A percentile compares a stretch with the other conserved stretches of the same genome.
Evolutionary conservation across 2,797 vertebrate species (phyloP).

Genomic region (Lepilemur septentrionalis): DNA sequence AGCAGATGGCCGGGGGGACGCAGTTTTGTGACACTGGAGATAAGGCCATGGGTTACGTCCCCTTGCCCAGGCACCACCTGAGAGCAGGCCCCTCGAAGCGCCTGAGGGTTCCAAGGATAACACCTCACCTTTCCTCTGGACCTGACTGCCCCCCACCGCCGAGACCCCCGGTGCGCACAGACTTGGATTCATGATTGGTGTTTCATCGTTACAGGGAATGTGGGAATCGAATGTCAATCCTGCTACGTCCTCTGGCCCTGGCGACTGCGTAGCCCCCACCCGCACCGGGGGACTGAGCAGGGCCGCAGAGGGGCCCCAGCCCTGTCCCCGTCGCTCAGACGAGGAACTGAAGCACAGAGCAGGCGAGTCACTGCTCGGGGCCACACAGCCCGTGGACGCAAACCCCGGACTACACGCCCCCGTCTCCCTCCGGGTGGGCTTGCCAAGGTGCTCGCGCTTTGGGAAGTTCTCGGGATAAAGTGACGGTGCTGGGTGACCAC

Average conservation of each 20-base stretch:
- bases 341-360: background rate
- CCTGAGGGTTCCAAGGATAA: too few relatives aligned
- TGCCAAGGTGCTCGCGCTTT: too few relatives aligned
- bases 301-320: accelerated
- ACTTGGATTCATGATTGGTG: background rate
- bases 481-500: background rate
- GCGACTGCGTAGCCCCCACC: accelerated
- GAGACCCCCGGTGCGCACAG: accelerated
- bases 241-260: background rate
- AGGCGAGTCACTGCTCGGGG: background rate
- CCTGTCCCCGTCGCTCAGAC: too few relatives aligned
- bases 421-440: accelerated
- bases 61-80: accelerated
- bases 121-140: background rate
- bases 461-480: background rate
- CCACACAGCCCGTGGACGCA: background rate
- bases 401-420: background rate
- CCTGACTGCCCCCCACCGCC: too few relatives aligned
- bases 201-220: background rate
- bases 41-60: accelerated
- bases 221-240: accelerated
- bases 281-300: accelerated
- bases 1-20: background rate
- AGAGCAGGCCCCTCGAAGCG: accelerated
- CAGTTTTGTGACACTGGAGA: background rate